A percentile compares a stretch with the other conserved stretches of the same genome.
Evolutionary conservation across 1,140 invertebrate species (phyloP).

Genomic region (Apis mellifera): Amel_HAv3.1 CM009932.2:11739501-11740000

Average conservation of each 20-base stretch:
- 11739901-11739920: no score
- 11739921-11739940: no score
- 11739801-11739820: no score
- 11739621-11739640: conserved; percentile 76
- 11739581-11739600: conserved; percentile 81
- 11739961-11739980: not conserved
- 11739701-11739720: conserved; percentile 89
- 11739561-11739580: conserved; percentile 83
- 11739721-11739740: conserved; percentile 90
- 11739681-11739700: conserved; percentile 82
- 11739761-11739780: conserved; percentile 89
- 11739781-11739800: not conserved
- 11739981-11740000: conserved; percentile 86
- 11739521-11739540: conserved; percentile 90
- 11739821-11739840: no score
- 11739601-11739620: conserved; percentile 73
- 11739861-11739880: no score
- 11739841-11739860: no score
- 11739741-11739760: conserved; percentile 89
- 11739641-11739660: conserved; percentile 78
- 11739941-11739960: no score
- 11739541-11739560: conserved; percentile 90
- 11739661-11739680: conserved; percentile 81
- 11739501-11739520: conserved; percentile 94
- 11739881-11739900: no score